Evolutionary conservation across 2,888 invertebrate species (phyloP), one percentile per base, ranked within the genome.

Genomic region (Punctoribates punctum): DNA sequence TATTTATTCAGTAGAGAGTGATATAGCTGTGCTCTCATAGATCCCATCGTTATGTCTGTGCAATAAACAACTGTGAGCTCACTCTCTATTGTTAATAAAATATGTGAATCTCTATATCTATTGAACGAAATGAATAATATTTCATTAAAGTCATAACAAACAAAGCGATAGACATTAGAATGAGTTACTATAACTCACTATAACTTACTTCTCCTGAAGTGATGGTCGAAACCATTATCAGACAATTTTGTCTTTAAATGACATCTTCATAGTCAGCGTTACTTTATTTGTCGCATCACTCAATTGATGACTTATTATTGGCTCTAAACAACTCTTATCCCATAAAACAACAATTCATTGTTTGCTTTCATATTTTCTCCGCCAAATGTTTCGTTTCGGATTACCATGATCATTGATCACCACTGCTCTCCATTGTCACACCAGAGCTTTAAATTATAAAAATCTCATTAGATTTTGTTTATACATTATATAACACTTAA

Each of bases 101-200:
- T 27, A 62, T 62, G 62, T 29, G 62, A 57, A 25, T 57, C 57
- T 20, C 57, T 60, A 48, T n/a, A 48, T 54, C 54, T 54, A 54
- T 54, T 54, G 20, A n/a, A 54, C 20, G 15, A 65, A 65, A 65
- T 38, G 65, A 65, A 65, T 65, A 17, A 65, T 65, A 34, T 65
- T 65, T 65, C 34, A 65, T 65, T 65, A 65, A 57, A 65, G 65
- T 65, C 11, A 65, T 65, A 34, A 65, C 65, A 65, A 57, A 25
- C 57, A 57, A 17, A 25, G 25, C 38, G n/a, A 65, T 65, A 65
- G 65, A 15, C 65, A 34, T 38, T 65, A 38, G 34, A 51, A 51
- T 51, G 51, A 51, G n/a, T 51, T 51, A 51, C 51, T 51, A 51
- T 51, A 11, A 57, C 57, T 51, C 11, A 51, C 51, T 51, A 51